A percentile compares a stretch with the other conserved stretches of the same genome.
Conservation (phyloP, 2,113 vertebrate genomes). For the Myanophis thanlyinensis region DNA sequence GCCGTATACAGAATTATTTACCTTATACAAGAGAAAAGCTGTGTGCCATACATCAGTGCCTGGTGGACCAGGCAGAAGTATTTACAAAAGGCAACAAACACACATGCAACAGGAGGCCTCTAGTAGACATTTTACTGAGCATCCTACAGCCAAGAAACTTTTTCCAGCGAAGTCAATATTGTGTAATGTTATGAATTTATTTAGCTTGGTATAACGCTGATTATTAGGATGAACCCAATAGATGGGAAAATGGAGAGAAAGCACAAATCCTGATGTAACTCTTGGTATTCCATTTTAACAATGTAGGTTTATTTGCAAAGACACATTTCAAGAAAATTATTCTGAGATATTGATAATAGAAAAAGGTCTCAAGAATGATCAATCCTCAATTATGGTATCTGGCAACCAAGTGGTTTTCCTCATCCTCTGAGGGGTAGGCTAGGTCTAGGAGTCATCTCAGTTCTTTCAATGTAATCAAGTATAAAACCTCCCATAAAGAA, state of each 20-base stretch:
- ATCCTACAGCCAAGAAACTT: neutral
- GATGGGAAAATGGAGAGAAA: neutral
- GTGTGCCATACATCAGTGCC: neutral
- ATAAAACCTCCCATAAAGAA: constrained; percentile 66
- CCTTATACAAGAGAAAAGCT: neutral
- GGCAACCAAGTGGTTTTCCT: neutral
- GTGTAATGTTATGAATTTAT: neutral
- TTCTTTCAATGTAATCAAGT: constrained; percentile 61
- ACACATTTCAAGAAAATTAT: neutral
- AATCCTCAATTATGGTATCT: neutral
- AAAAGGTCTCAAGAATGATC: neutral
- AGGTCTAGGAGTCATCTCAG: neutral
- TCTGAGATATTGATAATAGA: neutral
- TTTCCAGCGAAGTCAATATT: neutral
- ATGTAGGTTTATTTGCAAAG: neutral
- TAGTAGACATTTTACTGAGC: neutral
- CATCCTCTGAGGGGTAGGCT: neutral
- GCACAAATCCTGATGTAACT: neutral
- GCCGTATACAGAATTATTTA: neutral
- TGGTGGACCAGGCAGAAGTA: neutral
- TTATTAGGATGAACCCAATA: neutral
- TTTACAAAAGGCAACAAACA: neutral
- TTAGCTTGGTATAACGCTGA: neutral
- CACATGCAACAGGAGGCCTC: neutral
- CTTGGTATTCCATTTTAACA: neutral